Base-by-base conservation (phyloP, 1,140 invertebrate species). In the Meloidogyne floridensis region DNA sequence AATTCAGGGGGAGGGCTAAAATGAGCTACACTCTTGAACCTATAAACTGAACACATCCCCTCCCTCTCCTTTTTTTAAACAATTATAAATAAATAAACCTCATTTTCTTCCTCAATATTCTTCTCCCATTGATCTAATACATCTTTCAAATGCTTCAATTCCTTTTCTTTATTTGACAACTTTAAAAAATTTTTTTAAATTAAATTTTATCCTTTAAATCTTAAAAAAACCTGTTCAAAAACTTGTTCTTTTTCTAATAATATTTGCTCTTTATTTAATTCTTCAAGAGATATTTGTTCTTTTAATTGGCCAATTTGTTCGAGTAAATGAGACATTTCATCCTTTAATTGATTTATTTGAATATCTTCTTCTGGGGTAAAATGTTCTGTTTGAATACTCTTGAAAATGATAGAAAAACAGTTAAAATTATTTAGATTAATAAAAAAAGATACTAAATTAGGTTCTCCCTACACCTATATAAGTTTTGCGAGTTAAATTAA, bases 131-230 rank as follows among this genome's bases (percentile, higher is more conserved):
- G 5, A 7, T 15, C 18, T 7, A 32, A 32, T 32, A 32, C 72
- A 6, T 47, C 53, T 6, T 74, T 74, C 6, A 51, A 54, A 20
- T 74, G 10, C 7, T 2, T 47, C 6, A 74, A 32, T 54, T 74
- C 72, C 2, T 74, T 15, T 15, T 54, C 43, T 74, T 74, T 54
- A 32, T 74, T 74, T n/a, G 11, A 53, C 72, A 73, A 59, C 56
- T 59, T 32, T 32, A 32, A 32, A 15, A 59, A 59, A n/a, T 59
- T 59, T 15, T 59, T 56, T 56, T 13, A 56, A 32, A 32, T 3
- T 59, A 15, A 59, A 59, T 59, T 59, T 8, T 47, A 47, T 47
- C 47, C 47, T 8, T 47, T 47, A 47, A 47, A 47, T 4, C 4
- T 8, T 6, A 1, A 59, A 59, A 65, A 65, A 65, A 65, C 15